These are phyloP conservation scores for Thaumatotibia leucotreta DNA, from an alignment of 1,140 invertebrate genomes.

Conservation along the genomic window DNA sequence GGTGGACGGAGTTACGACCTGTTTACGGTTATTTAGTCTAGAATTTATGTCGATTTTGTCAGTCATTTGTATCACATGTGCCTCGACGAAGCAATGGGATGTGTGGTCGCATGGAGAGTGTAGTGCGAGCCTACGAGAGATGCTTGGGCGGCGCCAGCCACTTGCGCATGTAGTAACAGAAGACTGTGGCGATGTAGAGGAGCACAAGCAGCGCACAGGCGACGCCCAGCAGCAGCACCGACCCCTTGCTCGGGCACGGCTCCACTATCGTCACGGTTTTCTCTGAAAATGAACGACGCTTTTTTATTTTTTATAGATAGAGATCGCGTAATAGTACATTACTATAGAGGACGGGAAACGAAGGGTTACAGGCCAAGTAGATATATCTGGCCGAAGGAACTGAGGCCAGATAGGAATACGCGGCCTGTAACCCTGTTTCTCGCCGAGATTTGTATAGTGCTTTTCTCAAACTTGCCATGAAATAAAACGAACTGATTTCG, in stretches of 20 bases:
- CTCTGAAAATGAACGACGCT: constrained; percentile 77
- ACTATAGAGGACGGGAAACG: too few relatives aligned
- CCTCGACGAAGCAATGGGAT: constrained; percentile 25
- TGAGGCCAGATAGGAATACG: too few relatives aligned
- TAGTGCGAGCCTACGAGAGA: constrained; percentile 78
- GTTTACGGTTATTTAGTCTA: constrained; percentile 13
- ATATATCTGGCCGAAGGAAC: too few relatives aligned
- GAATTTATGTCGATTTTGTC: constrained; percentile 28
- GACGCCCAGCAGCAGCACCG: constrained; percentile 90
- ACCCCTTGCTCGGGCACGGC: constrained; percentile 93
- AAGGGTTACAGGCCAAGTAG: too few relatives aligned
- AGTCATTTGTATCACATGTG: constrained; percentile 66
- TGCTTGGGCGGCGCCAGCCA: constrained; percentile 90
- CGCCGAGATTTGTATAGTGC: too few relatives aligned
- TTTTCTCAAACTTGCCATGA: too few relatives aligned
- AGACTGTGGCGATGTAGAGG: constrained; percentile 92
- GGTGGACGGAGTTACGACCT: constrained; percentile 47
- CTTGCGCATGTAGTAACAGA: constrained; percentile 94
- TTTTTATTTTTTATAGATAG: neutral
- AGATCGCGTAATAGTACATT: neutral
- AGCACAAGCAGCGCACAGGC: constrained; percentile 92
- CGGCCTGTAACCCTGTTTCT: too few relatives aligned
- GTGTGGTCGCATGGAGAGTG: neutral
- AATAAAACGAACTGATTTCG: too few relatives aligned
- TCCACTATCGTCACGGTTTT: constrained; percentile 92